These are phyloP conservation scores for Xylocampa areola DNA, from an alignment of 2,888 invertebrate genomes.

Conservation along the genomic window DNA sequence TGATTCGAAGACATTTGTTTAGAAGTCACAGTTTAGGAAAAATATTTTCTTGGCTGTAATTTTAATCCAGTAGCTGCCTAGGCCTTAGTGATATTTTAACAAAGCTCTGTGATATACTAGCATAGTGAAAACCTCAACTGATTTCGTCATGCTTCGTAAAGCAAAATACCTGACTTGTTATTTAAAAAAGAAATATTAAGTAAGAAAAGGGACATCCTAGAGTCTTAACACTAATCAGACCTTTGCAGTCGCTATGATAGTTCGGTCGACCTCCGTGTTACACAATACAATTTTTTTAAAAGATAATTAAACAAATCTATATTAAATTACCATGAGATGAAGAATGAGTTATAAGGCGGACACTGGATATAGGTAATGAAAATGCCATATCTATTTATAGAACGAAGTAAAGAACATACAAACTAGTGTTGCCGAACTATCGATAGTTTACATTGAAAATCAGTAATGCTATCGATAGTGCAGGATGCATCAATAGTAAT, in stretches of 20 bases:
- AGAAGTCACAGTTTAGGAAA: no score
- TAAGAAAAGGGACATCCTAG: no score
- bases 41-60: not conserved
- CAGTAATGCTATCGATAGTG: no score
- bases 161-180: not conserved
- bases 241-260: not conserved
- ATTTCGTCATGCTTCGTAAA: not conserved
- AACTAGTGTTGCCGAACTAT: no score
- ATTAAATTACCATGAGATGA: not conserved
- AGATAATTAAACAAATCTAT: not conserved
- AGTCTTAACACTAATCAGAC: no score
- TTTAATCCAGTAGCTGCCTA: slow-evolving; percentile 2
- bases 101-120: slow-evolving; percentile 38
- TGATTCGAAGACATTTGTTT: no score
- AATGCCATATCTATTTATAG: slow-evolving; percentile 30
- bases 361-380: slow-evolving; percentile 29
- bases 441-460: no score
- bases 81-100: slow-evolving; percentile 15
- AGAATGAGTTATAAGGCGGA: slow-evolving; percentile 39
- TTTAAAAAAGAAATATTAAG: no score
- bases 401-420: no score
- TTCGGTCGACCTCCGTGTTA: not conserved
- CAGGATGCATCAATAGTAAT: no score
- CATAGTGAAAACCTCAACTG: slow-evolving; percentile 3
- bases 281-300: not conserved